Base-by-base conservation (phyloP, 2,888 invertebrate genomes). In the Parapristionchus giblindavisi region DNA sequence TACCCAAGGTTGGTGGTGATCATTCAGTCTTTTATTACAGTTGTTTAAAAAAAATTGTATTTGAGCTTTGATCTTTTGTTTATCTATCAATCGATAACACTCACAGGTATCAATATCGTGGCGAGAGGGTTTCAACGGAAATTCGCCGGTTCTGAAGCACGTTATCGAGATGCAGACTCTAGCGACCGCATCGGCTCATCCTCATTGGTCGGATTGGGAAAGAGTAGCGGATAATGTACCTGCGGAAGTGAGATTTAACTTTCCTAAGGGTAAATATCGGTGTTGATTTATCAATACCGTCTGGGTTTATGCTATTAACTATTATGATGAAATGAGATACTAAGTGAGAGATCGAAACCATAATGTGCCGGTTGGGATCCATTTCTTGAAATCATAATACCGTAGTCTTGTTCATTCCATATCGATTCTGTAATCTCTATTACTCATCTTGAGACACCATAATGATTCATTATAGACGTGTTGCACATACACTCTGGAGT, bases 61-160 rank as follows among this genome's bases (percentile, higher is more conserved):
- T 48, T 11, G 14, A 21, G 14, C 17, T 14, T 48, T 56, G 14
- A 56, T 8, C 56, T 24, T 8, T 8, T 21, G 24, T 11, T 8
- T 24, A 21, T 11, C 24, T 29, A 5, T 54, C 5, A 32, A 4
- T 6, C 24, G 14, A 54, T n/a, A 4, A 52, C 43, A 4, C 21
- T 14, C 36, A 3, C 43, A 66, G 60, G 94, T 97, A 79, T 94
- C 95, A 87, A 92, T 98, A 3, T 93, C 93, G 29, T 99, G 98
- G 97, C 93, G 93, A 17, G 93, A 95, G 0, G 95, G 95, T 38
- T 99, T 97, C 89, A 95, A 98, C 90, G 99, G 99, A 75, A 97
- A 99, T 89, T 95, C 95, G 87, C 94, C 95, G 14, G 93, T 97
- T 76, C 92, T 93, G 84, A 94, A 95, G 88, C 98, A 94, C 89